phyloP scores from a whole-genome alignment of 1,140 invertebrate species.

The Oreohelix idahoensis region DNA sequence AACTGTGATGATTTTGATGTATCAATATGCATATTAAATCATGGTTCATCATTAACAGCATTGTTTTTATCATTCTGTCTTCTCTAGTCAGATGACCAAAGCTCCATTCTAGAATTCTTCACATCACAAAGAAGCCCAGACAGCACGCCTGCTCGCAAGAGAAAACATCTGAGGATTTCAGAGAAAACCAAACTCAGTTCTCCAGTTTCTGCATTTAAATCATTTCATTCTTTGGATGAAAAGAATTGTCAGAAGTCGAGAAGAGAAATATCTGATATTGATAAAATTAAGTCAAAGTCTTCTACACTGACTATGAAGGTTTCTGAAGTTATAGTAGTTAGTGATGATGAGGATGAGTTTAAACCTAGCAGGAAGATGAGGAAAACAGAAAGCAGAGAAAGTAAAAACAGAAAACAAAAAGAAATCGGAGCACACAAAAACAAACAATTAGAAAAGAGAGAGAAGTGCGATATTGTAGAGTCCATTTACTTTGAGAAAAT shows the following conservation, averaged over 20 bases:
- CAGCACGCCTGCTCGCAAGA: background rate
- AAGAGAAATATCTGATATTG: background rate
- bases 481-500: background rate
- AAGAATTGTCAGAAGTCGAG: background rate
- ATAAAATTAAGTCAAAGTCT: background rate
- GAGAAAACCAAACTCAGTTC: conserved; percentile 13
- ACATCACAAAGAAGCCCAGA: conserved; percentile 27
- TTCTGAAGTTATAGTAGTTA: conserved; percentile 9
- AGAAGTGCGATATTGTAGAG: background rate
- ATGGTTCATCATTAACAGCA: too few species aligned
- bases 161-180: conserved; percentile 19
- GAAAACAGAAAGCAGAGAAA: background rate
- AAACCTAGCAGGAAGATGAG: background rate
- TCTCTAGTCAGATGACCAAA: conserved; percentile 58
- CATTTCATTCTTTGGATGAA: background rate
- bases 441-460: background rate
- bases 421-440: background rate
- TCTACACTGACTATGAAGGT: background rate
- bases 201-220: background rate
- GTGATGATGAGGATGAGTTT: conserved; percentile 29
- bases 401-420: background rate
- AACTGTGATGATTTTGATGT: too few species aligned
- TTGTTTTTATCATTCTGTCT: background rate
- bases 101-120: conserved; percentile 62
- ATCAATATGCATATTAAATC: too few species aligned